Evolutionary conservation across 2,113 vertebrate species (phyloP).

Genomic region (Asarcornis scutulata): DNA sequence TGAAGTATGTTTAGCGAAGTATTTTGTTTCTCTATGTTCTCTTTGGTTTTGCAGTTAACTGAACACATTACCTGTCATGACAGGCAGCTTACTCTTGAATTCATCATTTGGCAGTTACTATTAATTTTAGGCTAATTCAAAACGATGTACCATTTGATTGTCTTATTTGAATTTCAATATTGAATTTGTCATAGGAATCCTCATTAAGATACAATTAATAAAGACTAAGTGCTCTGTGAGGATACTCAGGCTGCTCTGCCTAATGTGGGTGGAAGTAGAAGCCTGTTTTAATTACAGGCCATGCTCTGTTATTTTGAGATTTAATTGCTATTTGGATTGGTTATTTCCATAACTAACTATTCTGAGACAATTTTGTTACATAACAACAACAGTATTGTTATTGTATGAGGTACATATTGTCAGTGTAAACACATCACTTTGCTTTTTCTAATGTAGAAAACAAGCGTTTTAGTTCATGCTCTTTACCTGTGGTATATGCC

Average conservation of each 20-base stretch:
- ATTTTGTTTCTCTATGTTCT: not conserved
- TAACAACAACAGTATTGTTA: not conserved
- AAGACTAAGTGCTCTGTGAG: not conserved
- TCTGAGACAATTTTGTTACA: not conserved
- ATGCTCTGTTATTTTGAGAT: not conserved
- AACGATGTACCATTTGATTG: not conserved
- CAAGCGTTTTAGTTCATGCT: not conserved
- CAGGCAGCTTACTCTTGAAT: not conserved
- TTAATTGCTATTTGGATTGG: constrained; percentile 22
- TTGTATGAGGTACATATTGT: not conserved
- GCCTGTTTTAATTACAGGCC: constrained; percentile 28
- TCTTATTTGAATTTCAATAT: not conserved
- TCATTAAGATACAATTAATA: constrained; percentile 39
- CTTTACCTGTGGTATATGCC: not conserved
- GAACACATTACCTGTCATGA: not conserved
- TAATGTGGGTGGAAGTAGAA: not conserved
- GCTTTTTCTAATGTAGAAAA: not conserved
- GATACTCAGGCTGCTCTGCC: not conserved
- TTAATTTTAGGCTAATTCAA: constrained; percentile 12
- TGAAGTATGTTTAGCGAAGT: not conserved
- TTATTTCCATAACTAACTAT: constrained; percentile 3
- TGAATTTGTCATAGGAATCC: not conserved
- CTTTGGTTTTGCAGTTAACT: not conserved
- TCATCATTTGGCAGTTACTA: not conserved
- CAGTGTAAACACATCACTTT: not conserved